Conservation (phyloP, 1,140 invertebrate genomes). For the Alviniconcha marisindica region DNA sequence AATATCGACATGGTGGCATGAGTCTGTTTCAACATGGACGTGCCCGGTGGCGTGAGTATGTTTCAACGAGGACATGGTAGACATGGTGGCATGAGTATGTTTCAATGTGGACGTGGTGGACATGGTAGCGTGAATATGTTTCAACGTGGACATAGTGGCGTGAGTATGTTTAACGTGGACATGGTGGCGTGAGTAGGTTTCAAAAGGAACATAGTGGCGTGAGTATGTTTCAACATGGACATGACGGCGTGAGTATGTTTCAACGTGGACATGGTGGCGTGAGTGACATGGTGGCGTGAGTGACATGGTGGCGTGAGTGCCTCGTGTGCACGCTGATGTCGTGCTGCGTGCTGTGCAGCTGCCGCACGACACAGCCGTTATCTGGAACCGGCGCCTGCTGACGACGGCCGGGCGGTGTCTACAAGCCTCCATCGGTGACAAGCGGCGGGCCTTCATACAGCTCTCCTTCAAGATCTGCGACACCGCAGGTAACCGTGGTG, state of each 20-base stretch:
- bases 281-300: too few relatives aligned
- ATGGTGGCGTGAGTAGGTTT: background rate
- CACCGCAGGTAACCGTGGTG: constrained; percentile 68
- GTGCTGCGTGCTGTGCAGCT: constrained; percentile 38
- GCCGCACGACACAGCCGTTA: constrained; percentile 80
- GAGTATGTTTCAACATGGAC: background rate
- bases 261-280: background rate
- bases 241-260: too few relatives aligned
- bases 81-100: too few relatives aligned
- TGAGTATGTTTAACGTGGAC: background rate
- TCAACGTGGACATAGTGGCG: too few relatives aligned
- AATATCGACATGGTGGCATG: too few relatives aligned
- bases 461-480: constrained; percentile 80
- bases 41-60: too few relatives aligned
- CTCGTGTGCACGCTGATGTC: background rate
- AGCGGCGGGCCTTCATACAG: constrained; percentile 76
- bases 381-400: constrained; percentile 86
- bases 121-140: too few relatives aligned
- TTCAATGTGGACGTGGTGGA: too few relatives aligned
- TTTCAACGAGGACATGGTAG: too few relatives aligned
- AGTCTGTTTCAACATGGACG: too few relatives aligned
- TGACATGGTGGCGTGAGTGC: background rate
- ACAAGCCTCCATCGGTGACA: constrained; percentile 74
- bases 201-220: background rate
- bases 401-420: constrained; percentile 86